Conservation (phyloP, 2,888 invertebrate genomes). For the Diarsia rubi region DNA sequence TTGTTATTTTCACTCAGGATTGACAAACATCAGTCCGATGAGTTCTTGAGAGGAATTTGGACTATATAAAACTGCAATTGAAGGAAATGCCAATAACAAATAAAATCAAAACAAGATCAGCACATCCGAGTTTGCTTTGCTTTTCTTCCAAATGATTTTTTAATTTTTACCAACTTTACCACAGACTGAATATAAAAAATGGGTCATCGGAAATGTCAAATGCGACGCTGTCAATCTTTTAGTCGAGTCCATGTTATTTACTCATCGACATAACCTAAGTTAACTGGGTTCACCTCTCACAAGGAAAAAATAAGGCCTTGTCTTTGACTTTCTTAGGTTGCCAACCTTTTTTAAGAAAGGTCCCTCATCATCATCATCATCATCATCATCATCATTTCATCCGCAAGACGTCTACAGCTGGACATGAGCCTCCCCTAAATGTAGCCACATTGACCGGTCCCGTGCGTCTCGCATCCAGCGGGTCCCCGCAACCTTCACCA, state of each 20-base stretch:
- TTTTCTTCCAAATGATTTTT: constrained; percentile 51
- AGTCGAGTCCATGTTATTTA: constrained; percentile 37
- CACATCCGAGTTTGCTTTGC: constrained; percentile 60
- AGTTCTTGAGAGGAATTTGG: constrained; percentile 57
- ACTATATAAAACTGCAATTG: constrained; percentile 67
- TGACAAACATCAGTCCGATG: constrained; percentile 74
- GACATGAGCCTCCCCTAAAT: too few relatives aligned
- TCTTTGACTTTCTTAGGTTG: constrained; percentile 24
- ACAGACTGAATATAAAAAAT: constrained; percentile 41
- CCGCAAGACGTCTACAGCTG: too few relatives aligned
- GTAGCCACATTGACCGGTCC: too few relatives aligned
- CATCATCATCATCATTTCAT: too few relatives aligned
- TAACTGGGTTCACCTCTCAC: neutral
- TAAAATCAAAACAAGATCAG: constrained; percentile 62
- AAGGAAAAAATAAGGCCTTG: neutral
- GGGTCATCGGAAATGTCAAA: constrained; percentile 30
- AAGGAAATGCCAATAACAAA: constrained; percentile 75
- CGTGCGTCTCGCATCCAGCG: too few relatives aligned
- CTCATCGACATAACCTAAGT: too few relatives aligned
- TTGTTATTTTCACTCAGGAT: constrained; percentile 73
- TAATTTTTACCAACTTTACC: constrained; percentile 36
- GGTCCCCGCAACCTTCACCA: too few relatives aligned
- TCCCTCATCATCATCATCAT: too few relatives aligned
- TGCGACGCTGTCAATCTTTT: constrained; percentile 24
- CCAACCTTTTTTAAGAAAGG: neutral